A percentile compares a stretch with the other conserved stretches of the same genome.
phyloP scores from a whole-genome alignment of 2,797 vertebrate genomes.

The Sebastes minor region DNA sequence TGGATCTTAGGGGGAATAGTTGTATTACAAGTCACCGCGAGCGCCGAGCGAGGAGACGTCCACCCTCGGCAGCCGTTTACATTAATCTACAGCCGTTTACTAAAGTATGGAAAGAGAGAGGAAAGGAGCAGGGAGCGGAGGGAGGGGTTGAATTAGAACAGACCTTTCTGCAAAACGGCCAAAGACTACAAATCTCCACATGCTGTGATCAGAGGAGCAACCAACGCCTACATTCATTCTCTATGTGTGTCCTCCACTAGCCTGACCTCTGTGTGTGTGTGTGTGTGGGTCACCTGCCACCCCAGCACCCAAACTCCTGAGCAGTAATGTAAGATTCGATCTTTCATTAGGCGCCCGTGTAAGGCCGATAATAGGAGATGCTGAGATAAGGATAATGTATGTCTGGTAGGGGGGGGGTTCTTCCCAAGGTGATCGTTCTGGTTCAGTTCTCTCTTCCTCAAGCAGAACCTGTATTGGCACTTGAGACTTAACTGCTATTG shows the following conservation, averaged over 20 bases:
- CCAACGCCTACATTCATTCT: constrained; percentile 16
- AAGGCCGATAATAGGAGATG: constrained; percentile 71
- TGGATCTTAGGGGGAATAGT: constrained; percentile 77
- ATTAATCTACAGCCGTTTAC: constrained; percentile 73
- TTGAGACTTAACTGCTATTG: constrained; percentile 80
- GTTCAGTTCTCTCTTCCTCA: constrained; percentile 76
- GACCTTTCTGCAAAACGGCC: constrained; percentile 32
- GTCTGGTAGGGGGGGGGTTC: constrained; percentile 30
- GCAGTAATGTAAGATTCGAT: constrained; percentile 70
- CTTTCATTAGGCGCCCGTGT: constrained; percentile 73
- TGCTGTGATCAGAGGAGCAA: constrained; percentile 44
- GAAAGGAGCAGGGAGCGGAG: background rate
- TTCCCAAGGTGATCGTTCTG: constrained; percentile 80
- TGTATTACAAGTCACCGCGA: constrained; percentile 81
- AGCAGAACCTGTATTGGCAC: constrained; percentile 82
- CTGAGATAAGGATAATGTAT: constrained; percentile 73
- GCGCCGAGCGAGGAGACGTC: constrained; percentile 55
- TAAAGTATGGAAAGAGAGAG: constrained; percentile 31
- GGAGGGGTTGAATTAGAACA: constrained; percentile 28
- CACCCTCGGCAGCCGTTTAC: constrained; percentile 71
- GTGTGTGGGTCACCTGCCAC: background rate
- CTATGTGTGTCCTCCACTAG: background rate
- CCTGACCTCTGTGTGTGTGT: background rate
- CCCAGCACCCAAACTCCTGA: background rate
- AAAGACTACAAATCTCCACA: constrained; percentile 55